Percentiles rank a stretch among this genome's conserved stretches.
Conservation (phyloP, 2,888 invertebrate species). For the Spodoptera picta region DNA sequence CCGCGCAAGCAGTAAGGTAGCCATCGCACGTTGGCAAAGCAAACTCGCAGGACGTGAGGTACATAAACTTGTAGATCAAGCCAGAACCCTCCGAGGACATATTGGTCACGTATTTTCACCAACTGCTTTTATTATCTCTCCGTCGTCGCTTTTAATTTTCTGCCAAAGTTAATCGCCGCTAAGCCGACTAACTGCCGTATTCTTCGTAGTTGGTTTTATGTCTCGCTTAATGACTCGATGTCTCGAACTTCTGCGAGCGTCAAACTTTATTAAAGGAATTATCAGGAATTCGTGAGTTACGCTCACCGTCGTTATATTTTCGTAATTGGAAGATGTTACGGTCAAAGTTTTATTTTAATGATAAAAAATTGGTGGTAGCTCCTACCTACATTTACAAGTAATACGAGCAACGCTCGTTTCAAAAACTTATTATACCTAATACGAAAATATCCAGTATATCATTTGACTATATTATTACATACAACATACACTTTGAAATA, state of each 20-base stretch:
- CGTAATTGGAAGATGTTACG: slow-evolving; percentile 28
- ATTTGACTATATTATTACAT: too few species aligned
- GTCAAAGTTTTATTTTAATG: slow-evolving; percentile 8
- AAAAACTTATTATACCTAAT: not conserved
- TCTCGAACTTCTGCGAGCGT: slow-evolving; percentile 48
- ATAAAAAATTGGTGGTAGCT: slow-evolving; percentile 5
- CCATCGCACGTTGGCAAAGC: slow-evolving; percentile 82
- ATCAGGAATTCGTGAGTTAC: slow-evolving; percentile 33
- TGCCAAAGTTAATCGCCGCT: slow-evolving; percentile 75
- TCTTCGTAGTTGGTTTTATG: slow-evolving; percentile 72
- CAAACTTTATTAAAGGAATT: slow-evolving; percentile 51
- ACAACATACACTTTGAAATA: too few species aligned
- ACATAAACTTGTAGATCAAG: slow-evolving; percentile 77
- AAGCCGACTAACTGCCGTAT: slow-evolving; percentile 70
- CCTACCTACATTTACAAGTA: not conserved
- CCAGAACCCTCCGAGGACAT: slow-evolving; percentile 74
- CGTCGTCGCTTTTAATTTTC: slow-evolving; percentile 82
- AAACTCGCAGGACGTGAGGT: slow-evolving; percentile 82
- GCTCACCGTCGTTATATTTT: slow-evolving; percentile 25
- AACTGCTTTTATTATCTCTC: slow-evolving; percentile 81
- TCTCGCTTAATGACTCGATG: slow-evolving; percentile 60
- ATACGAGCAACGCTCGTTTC: not conserved
- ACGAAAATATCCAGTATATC: not conserved
- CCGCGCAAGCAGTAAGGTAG: slow-evolving; percentile 75
- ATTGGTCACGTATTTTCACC: slow-evolving; percentile 84